Conservation (phyloP, 2,888 invertebrate species). For the Tenthredo notha region DNA sequence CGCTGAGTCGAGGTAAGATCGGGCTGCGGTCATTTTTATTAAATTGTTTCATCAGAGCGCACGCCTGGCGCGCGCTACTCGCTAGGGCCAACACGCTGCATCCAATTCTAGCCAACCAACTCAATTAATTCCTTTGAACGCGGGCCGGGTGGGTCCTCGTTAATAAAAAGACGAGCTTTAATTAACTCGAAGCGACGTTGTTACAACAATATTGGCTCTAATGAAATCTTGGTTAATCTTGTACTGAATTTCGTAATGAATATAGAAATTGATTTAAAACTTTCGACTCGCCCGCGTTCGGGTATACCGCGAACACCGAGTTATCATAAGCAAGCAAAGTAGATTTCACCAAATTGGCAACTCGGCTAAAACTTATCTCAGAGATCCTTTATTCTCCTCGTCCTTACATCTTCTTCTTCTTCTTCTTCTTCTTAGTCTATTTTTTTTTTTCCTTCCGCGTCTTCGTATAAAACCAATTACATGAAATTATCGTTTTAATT, state of each 20-base stretch:
- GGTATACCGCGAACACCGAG: conserved; percentile 31
- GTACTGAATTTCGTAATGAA: conserved; percentile 50
- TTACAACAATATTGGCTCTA: conserved; percentile 69
- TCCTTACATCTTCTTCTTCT: neutral
- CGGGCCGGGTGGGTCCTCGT: conserved; percentile 45
- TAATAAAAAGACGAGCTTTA: conserved; percentile 49
- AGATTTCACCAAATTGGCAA: conserved; percentile 44
- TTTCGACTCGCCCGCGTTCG: conserved; percentile 23
- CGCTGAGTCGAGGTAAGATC: conserved; percentile 38
- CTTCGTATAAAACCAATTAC: neutral
- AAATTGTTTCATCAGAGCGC: conserved; percentile 53
- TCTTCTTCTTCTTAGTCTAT: neutral
- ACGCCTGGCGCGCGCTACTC: conserved; percentile 49
- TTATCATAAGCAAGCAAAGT: conserved; percentile 47
- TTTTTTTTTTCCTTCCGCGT: neutral
- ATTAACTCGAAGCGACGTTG: conserved; percentile 51
- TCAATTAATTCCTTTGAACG: conserved; percentile 75
- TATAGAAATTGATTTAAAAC: conserved; percentile 52
- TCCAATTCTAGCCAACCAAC: conserved; percentile 77
- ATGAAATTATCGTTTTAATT: conserved; percentile 35
- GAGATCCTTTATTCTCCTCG: neutral
- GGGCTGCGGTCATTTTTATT: conserved; percentile 53
- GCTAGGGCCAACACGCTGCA: conserved; percentile 75
- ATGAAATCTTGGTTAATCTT: conserved; percentile 76
- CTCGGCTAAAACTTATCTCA: conserved; percentile 20